These are phyloP conservation scores for Clamator glandarius DNA, from an alignment of 2,797 vertebrate species.

Conservation along the genomic window DNA sequence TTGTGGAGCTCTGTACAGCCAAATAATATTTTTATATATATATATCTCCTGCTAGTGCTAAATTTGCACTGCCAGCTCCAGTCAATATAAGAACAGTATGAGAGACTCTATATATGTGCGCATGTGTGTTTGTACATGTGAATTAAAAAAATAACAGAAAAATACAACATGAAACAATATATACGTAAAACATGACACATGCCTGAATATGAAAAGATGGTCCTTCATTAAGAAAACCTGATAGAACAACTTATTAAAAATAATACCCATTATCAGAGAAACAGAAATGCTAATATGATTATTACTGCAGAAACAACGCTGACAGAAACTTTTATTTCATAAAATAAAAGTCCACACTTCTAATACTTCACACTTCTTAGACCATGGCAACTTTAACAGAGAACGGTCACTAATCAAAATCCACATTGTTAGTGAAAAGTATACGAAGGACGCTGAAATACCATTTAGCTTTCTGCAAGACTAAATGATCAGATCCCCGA, in stretches of 20 bases:
- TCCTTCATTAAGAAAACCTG: rapidly evolving
- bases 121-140: background rate
- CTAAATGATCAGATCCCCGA: background rate
- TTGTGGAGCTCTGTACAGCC: background rate
- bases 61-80: background rate
- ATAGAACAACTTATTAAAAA: background rate
- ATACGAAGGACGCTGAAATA: background rate
- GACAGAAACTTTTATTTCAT: background rate
- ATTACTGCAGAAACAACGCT: background rate
- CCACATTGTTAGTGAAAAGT: background rate
- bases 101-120: background rate
- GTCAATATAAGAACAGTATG: background rate
- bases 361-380: background rate
- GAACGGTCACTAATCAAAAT: background rate
- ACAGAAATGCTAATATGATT: background rate
- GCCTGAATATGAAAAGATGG: background rate
- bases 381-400: background rate
- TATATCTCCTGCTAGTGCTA: background rate
- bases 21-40: background rate
- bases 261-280: background rate
- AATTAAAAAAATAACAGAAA: background rate
- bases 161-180: background rate
- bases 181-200: background rate
- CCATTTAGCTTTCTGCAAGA: background rate
- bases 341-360: background rate